Percentiles rank a stretch among this genome's conserved stretches.
These are phyloP conservation scores for Ferrisia virgata DNA, from an alignment of 2,888 invertebrate species.

Conservation along the genomic window DNA sequence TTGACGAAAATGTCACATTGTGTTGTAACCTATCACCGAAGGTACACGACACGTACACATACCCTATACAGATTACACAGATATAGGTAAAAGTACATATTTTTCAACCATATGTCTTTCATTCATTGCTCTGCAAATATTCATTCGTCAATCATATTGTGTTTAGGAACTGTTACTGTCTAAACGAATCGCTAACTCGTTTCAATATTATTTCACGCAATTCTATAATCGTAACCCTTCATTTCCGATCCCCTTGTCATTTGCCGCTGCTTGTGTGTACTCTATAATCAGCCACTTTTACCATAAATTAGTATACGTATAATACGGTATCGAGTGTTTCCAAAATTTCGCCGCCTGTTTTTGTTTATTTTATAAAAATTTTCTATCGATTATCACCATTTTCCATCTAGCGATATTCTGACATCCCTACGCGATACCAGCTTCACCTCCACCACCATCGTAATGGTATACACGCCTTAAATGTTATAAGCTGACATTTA, in stretches of 20 bases:
- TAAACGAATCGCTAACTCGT: background rate
- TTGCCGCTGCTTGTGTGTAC: background rate
- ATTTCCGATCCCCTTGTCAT: background rate
- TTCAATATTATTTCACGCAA: background rate
- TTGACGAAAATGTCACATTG: background rate
- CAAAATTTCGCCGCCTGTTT: background rate
- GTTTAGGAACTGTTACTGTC: background rate
- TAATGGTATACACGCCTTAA: background rate
- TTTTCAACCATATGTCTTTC: background rate
- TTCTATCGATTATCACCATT: background rate
- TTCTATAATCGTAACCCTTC: background rate
- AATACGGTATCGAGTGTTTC: background rate
- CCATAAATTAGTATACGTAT: background rate
- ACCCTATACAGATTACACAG: too few relatives aligned
- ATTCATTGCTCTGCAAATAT: background rate
- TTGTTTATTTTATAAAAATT: background rate
- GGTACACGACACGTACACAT: too few relatives aligned
- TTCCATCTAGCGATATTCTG: background rate
- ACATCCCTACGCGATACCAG: background rate
- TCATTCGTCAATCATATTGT: background rate
- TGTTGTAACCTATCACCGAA: too few relatives aligned
- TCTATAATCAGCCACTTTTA: background rate
- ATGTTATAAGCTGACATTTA: conserved; percentile 7
- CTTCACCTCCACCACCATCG: background rate
- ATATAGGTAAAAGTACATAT: too few relatives aligned